Conservation (phyloP, 2,888 invertebrate species). For the Pardosa pseudoannulata region DNA sequence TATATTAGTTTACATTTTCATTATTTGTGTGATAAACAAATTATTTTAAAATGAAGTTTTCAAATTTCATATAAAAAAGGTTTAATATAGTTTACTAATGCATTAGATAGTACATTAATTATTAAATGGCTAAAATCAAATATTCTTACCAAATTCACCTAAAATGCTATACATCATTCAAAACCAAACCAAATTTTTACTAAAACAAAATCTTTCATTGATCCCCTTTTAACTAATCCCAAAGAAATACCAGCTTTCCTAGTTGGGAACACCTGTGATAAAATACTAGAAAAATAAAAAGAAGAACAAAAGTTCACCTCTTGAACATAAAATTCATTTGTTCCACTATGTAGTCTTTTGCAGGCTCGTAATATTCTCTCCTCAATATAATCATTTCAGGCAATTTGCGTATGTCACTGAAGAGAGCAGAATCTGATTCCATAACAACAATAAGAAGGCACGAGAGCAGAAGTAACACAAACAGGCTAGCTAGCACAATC, state of each 20-base stretch:
- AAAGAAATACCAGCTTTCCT: neutral
- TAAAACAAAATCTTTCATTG: too few relatives aligned
- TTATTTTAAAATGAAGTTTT: too few relatives aligned
- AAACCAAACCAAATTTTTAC: too few relatives aligned
- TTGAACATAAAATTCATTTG: constrained; percentile 68
- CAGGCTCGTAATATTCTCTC: constrained; percentile 88
- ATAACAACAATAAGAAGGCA: constrained; percentile 83
- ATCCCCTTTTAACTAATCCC: too few relatives aligned
- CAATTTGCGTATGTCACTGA: constrained; percentile 84
- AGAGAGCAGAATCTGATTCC: constrained; percentile 87
- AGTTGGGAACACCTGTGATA: neutral
- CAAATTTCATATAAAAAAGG: too few relatives aligned
- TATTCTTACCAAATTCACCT: too few relatives aligned
- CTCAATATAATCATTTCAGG: constrained; percentile 86
- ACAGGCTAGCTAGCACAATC: constrained; percentile 77
- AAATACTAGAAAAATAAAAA: constrained; percentile 4
- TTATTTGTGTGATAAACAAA: too few relatives aligned
- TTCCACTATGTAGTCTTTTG: constrained; percentile 85
- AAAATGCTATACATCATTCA: too few relatives aligned
- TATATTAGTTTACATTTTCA: too few relatives aligned
- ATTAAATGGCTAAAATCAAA: too few relatives aligned
- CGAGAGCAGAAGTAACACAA: constrained; percentile 82
- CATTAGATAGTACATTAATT: too few relatives aligned
- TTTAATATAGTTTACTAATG: too few relatives aligned
- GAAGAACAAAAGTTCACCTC: constrained; percentile 40